phyloP scores from a whole-genome alignment of 2,888 invertebrate genomes.

The Pelosia muscerda region DNA sequence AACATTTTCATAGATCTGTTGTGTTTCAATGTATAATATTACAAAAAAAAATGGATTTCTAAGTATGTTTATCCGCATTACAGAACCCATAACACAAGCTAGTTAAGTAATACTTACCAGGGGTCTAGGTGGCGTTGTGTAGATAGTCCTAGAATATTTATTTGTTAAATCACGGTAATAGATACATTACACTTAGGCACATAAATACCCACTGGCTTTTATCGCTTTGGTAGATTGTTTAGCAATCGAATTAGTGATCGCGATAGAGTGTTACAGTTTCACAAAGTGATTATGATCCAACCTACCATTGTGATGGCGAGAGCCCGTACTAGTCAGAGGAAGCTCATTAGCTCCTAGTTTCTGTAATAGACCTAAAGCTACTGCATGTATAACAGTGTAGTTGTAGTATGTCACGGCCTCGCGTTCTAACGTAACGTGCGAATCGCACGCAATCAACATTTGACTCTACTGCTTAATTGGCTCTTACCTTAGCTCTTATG shows the following conservation, averaged over 20 bases:
- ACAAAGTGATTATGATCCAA: not conserved
- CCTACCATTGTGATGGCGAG: not conserved
- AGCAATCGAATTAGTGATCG: conserved; percentile 1
- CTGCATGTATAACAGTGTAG: conserved; percentile 10
- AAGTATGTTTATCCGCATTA: too few relatives aligned
- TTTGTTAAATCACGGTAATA: too few relatives aligned
- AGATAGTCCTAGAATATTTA: too few relatives aligned
- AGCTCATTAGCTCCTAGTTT: conserved; percentile 11
- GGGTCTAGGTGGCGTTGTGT: too few relatives aligned
- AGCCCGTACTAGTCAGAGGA: not conserved
- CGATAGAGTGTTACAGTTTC: not conserved
- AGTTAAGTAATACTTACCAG: too few relatives aligned
- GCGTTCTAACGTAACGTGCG: conserved; percentile 33
- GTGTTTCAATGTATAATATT: too few relatives aligned
- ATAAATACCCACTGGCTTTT: not conserved
- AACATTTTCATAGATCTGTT: too few relatives aligned
- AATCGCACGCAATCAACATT: conserved; percentile 54
- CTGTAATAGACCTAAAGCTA: not conserved
- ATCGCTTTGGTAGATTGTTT: not conserved
- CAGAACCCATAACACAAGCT: too few relatives aligned
- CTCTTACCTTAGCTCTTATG: conserved; percentile 43
- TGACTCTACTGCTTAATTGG: conserved; percentile 45
- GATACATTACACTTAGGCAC: too few relatives aligned
- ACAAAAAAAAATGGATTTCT: too few relatives aligned
- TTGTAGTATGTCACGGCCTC: conserved; percentile 22